Percentiles rank a stretch among this genome's conserved stretches.
Evolutionary conservation across 2,797 vertebrate genomes (phyloP).

Genomic region (Spinus pinus): DNA sequence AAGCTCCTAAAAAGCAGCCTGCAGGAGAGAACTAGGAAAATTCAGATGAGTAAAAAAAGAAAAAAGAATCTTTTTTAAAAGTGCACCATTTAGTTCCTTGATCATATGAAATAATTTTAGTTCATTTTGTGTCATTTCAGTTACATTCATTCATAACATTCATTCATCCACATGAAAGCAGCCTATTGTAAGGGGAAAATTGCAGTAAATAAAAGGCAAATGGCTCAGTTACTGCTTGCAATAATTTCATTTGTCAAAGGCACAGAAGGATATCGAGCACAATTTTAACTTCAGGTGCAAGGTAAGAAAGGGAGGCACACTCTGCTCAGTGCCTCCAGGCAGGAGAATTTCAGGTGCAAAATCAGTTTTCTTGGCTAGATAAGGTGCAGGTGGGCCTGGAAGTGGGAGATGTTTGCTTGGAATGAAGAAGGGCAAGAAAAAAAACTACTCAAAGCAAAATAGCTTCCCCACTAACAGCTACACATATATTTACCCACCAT

Average conservation of each 20-base stretch:
- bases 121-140: background rate
- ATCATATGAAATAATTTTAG: background rate
- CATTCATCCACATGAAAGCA: background rate
- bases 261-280: background rate
- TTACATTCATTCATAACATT: background rate
- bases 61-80: background rate
- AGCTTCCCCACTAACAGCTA: background rate
- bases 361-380: background rate
- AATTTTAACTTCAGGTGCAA: background rate
- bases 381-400: background rate
- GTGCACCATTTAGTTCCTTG: background rate
- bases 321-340: background rate
- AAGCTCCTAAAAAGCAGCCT: background rate
- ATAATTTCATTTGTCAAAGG: background rate
- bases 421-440: background rate
- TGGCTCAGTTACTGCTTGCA: background rate
- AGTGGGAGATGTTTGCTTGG: background rate
- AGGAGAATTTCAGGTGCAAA: background rate
- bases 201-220: background rate
- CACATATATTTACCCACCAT: background rate
- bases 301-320: background rate
- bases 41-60: background rate
- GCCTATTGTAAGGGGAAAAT: background rate
- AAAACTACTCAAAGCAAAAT: background rate
- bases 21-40: background rate